phyloP scores from a whole-genome alignment of 2,113 vertebrate species.

The Syngnathus typhle region DNA sequence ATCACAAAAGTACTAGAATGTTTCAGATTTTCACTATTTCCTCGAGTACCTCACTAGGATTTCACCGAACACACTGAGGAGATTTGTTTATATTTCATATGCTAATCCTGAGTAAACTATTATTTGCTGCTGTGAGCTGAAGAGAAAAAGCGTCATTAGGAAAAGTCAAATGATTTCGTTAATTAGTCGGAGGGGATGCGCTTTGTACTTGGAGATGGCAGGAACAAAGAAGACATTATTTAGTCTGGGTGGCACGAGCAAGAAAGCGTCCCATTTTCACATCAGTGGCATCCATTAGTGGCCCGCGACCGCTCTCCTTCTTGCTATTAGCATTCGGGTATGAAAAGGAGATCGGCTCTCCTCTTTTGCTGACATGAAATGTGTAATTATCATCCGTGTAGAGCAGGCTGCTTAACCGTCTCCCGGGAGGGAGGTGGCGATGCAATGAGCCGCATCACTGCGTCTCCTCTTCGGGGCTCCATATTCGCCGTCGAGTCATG shows the following conservation, averaged over 20 bases:
- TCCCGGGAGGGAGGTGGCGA: conserved; percentile 46
- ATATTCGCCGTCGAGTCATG: conserved; percentile 27
- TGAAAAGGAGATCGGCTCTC: conserved; percentile 43
- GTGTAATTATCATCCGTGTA: conserved; percentile 65
- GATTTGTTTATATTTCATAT: background rate
- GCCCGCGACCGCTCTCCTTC: conserved; percentile 38
- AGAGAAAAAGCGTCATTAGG: conserved; percentile 19
- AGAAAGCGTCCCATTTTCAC: conserved; percentile 36
- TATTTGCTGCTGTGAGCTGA: background rate
- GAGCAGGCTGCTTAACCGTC: conserved; percentile 62
- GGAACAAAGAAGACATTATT: conserved; percentile 38
- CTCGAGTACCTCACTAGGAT: no score
- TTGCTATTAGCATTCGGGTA: conserved; percentile 47
- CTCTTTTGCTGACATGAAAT: conserved; percentile 58
- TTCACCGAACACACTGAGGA: background rate
- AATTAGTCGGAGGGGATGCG: conserved; percentile 40
- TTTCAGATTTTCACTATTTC: no score
- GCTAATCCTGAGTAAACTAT: background rate
- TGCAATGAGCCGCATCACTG: conserved; percentile 64
- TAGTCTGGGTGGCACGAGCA: conserved; percentile 30
- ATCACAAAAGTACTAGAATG: no score
- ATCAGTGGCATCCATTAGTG: conserved; percentile 27
- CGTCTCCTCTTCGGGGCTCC: conserved; percentile 49
- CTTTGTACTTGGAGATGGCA: conserved; percentile 47
- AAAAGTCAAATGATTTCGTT: conserved; percentile 34